These are phyloP conservation scores for Neria commutata DNA, from an alignment of 2,888 invertebrate genomes.

Conservation along the genomic window DNA sequence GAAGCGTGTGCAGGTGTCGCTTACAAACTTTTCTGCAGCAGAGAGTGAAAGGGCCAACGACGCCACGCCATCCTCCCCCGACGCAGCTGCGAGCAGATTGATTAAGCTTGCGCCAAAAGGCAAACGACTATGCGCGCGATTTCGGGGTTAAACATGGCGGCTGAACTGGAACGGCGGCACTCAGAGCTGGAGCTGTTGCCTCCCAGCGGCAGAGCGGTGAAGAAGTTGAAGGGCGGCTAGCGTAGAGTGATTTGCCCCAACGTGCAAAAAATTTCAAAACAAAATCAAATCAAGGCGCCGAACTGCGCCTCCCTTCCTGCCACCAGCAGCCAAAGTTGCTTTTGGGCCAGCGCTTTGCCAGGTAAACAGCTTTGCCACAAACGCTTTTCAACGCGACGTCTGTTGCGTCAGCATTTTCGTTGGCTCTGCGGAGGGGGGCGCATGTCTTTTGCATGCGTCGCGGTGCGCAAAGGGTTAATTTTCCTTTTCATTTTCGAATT, in stretches of 20 bases:
- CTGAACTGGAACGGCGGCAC: neutral
- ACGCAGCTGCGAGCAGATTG: neutral
- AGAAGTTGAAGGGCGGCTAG: neutral
- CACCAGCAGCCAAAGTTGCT: too few relatives aligned
- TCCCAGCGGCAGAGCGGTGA: neutral
- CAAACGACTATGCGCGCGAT: neutral
- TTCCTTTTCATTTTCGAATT: neutral
- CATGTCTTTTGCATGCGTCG: neutral
- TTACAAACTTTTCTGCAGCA: too few relatives aligned
- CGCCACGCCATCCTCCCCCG: neutral
- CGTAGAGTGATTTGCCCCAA: neutral
- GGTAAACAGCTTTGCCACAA: neutral
- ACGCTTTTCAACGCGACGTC: neutral
- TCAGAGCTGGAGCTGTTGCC: neutral
- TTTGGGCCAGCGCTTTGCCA: neutral
- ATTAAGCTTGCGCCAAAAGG: conserved; percentile 7
- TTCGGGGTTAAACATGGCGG: neutral
- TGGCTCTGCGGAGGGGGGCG: neutral
- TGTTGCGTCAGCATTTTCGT: neutral
- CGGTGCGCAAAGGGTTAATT: conserved; percentile 10
- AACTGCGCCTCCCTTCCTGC: too few relatives aligned
- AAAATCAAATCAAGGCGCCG: conserved; percentile 54
- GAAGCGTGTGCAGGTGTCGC: conserved; percentile 54
- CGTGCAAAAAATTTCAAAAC: conserved; percentile 8
- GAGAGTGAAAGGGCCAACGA: neutral